These are phyloP conservation scores for Solenodon paradoxus DNA, from an alignment of 2,113 vertebrate genomes.

Conservation along the genomic window DNA sequence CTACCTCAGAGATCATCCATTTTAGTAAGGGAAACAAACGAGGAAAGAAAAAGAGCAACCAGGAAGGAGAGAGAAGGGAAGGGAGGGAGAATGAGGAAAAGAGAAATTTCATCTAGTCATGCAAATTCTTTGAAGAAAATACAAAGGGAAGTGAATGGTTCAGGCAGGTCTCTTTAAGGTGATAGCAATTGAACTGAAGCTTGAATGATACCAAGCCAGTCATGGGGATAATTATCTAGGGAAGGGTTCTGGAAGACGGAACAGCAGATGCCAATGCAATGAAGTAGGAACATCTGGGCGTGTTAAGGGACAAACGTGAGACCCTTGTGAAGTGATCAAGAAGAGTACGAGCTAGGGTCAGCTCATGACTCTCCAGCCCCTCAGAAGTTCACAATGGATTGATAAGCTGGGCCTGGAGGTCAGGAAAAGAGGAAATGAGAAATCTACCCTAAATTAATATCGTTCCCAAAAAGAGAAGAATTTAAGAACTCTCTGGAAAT, in stretches of 20 bases:
- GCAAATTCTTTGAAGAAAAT: not conserved
- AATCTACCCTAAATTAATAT: not conserved
- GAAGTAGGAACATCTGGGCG: not conserved
- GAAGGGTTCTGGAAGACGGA: not conserved
- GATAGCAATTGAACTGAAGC: not conserved
- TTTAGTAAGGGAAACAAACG: not conserved
- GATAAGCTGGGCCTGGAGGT: not conserved
- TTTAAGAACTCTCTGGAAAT: not conserved
- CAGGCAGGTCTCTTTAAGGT: not conserved
- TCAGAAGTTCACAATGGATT: not conserved
- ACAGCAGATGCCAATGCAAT: not conserved
- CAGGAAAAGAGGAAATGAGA: not conserved
- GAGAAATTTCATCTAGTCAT: not conserved
- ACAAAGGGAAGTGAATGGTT: fast-evolving
- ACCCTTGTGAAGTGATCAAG: not conserved
- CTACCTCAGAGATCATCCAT: not conserved
- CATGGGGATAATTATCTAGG: no score
- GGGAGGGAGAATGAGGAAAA: not conserved
- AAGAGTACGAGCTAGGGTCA: fast-evolving
- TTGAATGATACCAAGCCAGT: not conserved
- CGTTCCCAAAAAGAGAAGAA: conserved; percentile 1
- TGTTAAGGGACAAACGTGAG: not conserved
- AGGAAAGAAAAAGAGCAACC: not conserved
- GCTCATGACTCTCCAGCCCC: not conserved
- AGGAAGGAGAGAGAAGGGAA: no score